Percentiles rank a stretch among this genome's conserved stretches.
Conservation (phyloP, 2,888 invertebrate genomes). For the Troilus luridus region DNA sequence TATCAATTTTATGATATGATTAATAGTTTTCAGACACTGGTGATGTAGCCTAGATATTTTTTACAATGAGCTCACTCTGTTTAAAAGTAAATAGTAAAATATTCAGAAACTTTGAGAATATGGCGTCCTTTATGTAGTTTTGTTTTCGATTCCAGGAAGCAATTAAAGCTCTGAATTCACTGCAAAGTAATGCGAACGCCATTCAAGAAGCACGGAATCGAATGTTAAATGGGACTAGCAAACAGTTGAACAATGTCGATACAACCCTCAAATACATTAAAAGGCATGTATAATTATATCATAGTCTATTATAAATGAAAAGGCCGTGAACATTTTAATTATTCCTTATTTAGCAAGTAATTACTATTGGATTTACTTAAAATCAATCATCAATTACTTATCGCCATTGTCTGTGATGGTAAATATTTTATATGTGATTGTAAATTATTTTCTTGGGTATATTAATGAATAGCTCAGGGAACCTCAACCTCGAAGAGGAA, state of each 20-base stretch:
- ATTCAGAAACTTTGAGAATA: background rate
- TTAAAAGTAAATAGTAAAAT: background rate
- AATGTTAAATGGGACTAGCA: background rate
- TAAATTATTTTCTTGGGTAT: background rate
- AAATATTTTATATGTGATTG: background rate
- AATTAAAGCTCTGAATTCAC: slow-evolving; percentile 76
- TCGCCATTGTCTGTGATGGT: background rate
- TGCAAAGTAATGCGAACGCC: slow-evolving; percentile 81
- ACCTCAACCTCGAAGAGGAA: background rate
- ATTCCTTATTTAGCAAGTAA: background rate
- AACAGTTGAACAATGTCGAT: slow-evolving; percentile 65
- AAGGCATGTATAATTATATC: slow-evolving; percentile 67
- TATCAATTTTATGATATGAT: background rate
- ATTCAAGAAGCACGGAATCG: slow-evolving; percentile 70
- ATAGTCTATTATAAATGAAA: background rate
- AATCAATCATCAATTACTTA: background rate
- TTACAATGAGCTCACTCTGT: background rate
- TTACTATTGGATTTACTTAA: background rate
- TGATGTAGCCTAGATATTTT: background rate
- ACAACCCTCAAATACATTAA: slow-evolving; percentile 72
- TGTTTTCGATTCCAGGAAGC: slow-evolving; percentile 74
- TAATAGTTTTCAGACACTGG: background rate
- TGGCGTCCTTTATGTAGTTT: background rate
- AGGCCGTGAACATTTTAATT: background rate
- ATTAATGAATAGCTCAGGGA: background rate